A percentile compares a stretch with the other conserved stretches of the same genome.
Conservation (phyloP, 2,888 invertebrate species). For the Dryococelus australis region DNA sequence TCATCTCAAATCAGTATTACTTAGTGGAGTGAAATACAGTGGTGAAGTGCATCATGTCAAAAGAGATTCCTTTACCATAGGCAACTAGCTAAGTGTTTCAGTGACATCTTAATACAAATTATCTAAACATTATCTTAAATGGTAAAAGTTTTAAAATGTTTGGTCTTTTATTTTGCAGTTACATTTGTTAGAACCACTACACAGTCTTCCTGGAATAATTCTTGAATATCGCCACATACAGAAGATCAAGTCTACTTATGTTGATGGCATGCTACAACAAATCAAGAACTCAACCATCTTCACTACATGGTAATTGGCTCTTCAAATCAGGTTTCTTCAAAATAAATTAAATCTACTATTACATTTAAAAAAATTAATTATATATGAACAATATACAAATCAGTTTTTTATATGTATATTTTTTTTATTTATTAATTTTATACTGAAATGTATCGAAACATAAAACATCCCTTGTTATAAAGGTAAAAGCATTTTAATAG, state of each 20-base stretch:
- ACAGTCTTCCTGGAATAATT: slow-evolving; percentile 60
- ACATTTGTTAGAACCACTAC: slow-evolving; percentile 56
- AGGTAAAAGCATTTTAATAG: no score
- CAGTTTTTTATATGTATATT: not conserved
- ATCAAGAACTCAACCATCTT: slow-evolving; percentile 57
- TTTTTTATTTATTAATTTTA: not conserved
- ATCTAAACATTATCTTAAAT: not conserved
- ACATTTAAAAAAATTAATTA: not conserved
- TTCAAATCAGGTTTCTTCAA: not conserved
- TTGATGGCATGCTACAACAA: slow-evolving; percentile 59
- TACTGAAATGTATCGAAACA: not conserved
- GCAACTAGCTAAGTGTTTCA: no score
- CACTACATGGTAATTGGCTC: slow-evolving; percentile 58
- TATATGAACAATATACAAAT: not conserved
- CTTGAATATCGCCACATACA: slow-evolving; percentile 61
- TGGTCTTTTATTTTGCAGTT: slow-evolving; percentile 53
- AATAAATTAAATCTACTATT: not conserved
- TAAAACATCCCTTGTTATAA: no score
- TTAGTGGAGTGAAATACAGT: no score
- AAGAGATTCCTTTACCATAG: no score
- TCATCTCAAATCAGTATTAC: no score
- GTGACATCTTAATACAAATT: no score
- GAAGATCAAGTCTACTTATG: slow-evolving; percentile 62
- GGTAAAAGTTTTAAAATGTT: not conserved
- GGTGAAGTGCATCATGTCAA: no score